Percentiles rank a stretch among this genome's conserved stretches.
These are phyloP conservation scores for Chaetura pelagica DNA, from an alignment of 2,113 vertebrate genomes.

Conservation along the genomic window DNA sequence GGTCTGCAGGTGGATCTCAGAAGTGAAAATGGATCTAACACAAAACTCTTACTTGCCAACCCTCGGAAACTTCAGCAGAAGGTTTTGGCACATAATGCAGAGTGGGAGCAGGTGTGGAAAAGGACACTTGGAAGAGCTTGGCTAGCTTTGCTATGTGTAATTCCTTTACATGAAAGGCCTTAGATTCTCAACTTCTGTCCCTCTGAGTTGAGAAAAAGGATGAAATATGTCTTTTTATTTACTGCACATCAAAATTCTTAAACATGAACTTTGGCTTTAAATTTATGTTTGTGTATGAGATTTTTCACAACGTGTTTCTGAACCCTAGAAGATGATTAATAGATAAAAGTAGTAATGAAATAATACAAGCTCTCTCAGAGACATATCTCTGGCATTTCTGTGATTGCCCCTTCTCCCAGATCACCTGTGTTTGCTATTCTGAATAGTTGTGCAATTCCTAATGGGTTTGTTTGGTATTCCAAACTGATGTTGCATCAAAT, in stretches of 20 bases:
- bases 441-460: constrained; percentile 35
- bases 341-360: neutral
- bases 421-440: constrained; percentile 53
- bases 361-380: neutral
- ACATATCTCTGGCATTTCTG: neutral
- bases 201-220: neutral
- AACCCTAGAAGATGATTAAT: neutral
- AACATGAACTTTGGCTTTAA: neutral
- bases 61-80: neutral
- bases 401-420: neutral
- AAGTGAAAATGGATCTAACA: neutral
- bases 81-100: neutral
- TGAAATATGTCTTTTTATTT: neutral
- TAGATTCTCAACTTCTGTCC: neutral
- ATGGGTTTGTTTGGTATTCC: constrained; percentile 59
- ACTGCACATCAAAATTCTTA: neutral
- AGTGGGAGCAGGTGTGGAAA: neutral
- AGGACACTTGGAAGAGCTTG: neutral
- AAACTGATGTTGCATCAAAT: constrained; percentile 66
- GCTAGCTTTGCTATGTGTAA: neutral
- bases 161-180: neutral
- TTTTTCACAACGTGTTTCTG: neutral
- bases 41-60: neutral
- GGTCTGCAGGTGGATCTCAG: neutral
- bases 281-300: neutral